These are phyloP conservation scores for Patella vulgata DNA, from an alignment of 1,140 invertebrate genomes.

Conservation along the genomic window DNA sequence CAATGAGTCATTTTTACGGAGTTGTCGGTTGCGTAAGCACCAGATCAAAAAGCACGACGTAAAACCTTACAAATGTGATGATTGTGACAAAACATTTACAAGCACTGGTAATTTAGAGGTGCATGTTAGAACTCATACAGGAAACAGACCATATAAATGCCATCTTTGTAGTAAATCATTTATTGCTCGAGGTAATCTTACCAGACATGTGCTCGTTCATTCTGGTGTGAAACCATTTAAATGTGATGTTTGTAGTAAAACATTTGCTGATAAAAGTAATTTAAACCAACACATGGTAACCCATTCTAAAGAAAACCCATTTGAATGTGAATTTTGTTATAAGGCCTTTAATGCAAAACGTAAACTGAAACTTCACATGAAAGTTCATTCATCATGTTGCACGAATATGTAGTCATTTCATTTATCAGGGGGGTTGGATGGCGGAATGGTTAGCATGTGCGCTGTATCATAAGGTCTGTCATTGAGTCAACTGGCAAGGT, in stretches of 20 bases:
- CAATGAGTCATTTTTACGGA: no score
- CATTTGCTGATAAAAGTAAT: background rate
- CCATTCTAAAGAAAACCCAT: constrained; percentile 73
- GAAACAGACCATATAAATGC: constrained; percentile 75
- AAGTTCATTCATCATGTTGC: no score
- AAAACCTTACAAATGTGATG: constrained; percentile 85
- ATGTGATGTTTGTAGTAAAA: background rate
- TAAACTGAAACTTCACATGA: no score
- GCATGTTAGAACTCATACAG: constrained; percentile 78
- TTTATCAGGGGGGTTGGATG: no score
- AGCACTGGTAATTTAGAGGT: constrained; percentile 75
- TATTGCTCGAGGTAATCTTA: constrained; percentile 76
- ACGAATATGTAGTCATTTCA: no score
- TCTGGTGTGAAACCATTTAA: background rate
- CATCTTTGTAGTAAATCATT: constrained; percentile 76
- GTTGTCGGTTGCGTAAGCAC: no score
- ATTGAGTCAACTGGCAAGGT: no score
- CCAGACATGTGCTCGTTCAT: constrained; percentile 40
- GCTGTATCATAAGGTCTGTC: no score
- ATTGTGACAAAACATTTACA: constrained; percentile 88
- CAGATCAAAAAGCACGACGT: no score
- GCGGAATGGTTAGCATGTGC: no score
- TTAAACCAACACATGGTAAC: constrained; percentile 68
- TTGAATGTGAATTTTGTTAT: constrained; percentile 54
- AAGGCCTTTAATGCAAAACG: no score